A percentile compares a stretch with the other conserved stretches of the same genome.
Evolutionary conservation across 2,888 invertebrate species (phyloP).

Genomic region (Lasioglossum pauxillum): DNA sequence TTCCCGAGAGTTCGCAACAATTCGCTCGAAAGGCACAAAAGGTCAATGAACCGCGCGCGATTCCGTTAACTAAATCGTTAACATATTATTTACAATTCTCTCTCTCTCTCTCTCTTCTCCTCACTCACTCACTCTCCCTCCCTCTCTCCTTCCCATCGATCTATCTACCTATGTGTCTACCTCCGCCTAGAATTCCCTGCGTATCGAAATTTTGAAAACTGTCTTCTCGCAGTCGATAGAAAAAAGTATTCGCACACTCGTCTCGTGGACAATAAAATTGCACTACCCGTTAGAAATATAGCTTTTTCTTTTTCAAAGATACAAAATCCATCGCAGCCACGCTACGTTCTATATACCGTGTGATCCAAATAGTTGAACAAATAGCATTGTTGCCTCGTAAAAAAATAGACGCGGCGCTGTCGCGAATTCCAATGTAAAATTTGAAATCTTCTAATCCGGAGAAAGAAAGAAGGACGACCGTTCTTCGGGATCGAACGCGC

Average conservation of each 20-base stretch:
- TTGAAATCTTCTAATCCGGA: not conserved
- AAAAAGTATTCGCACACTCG: constrained; percentile 9
- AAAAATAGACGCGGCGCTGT: not conserved
- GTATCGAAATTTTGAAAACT: not conserved
- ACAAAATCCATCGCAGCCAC: not conserved
- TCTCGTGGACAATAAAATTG: not conserved
- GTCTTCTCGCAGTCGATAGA: not conserved
- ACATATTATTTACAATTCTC: constrained; percentile 41
- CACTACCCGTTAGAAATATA: constrained; percentile 4
- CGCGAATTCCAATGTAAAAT: constrained; percentile 6
- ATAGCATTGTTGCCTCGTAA: not conserved
- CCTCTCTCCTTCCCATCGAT: not conserved
- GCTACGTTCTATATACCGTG: not conserved
- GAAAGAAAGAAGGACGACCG: not conserved
- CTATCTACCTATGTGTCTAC: not conserved
- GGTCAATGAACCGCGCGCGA: constrained; percentile 46
- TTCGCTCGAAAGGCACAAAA: constrained; percentile 55
- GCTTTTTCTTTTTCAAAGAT: not conserved
- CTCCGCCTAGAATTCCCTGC: not conserved
- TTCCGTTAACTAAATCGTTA: constrained; percentile 45
- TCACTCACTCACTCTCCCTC: not conserved
- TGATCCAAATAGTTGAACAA: not conserved
- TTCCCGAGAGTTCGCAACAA: constrained; percentile 53
- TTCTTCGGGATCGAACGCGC: not conserved
- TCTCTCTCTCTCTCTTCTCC: not conserved